Base-by-base conservation (phyloP, 2,888 invertebrate genomes). In the Andricus curvator region DNA sequence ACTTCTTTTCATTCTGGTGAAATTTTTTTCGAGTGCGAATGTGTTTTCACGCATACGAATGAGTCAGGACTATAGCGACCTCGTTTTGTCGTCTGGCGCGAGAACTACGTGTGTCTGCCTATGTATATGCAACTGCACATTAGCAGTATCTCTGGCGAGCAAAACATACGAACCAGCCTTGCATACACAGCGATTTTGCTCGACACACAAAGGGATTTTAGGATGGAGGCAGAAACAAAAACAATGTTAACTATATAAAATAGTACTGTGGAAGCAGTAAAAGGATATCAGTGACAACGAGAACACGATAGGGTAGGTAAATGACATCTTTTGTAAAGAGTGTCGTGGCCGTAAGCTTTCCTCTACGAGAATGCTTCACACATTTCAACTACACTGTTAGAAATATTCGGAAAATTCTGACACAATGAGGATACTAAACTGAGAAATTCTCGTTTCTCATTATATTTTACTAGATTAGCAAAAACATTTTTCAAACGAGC, bases 241-340 rank as follows among this genome's bases (percentile, higher is more conserved):
- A 70, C 70, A 70, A 70, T 70, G 70, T 70, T 20, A 70, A 51
- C 48, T 22, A 29, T 20, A 70, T 29, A 70, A 70, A 51, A 51
- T 51, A 51, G 48, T 48, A 51, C 48, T 70, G 51, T 70, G 70
- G 44, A 51, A 44, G 70, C 70, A 29, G 70, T 48, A 70, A 70
- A 51, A 70, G 70, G 70, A 70, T 70, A 70, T 70, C 70, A 70
- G 20, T 48, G 48, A 51, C 48, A 48, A 70, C 70, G 70, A 48
- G 29, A 8, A 29, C 51, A 17, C 25, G 51, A 70, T 48, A 70
- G 44, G 48, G 17, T 9, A 51, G 48, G 70, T 17, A 51, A 51
- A 70, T 70, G 51, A 29, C 51, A 51, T 70, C 48, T 51, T 70
- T 70, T 70, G 15, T 22, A 68, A 44, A 68, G 68, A 20, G 8